These are phyloP conservation scores for Dicyrtomina minuta DNA, from an alignment of 2,888 invertebrate species.

Conservation along the genomic window DNA sequence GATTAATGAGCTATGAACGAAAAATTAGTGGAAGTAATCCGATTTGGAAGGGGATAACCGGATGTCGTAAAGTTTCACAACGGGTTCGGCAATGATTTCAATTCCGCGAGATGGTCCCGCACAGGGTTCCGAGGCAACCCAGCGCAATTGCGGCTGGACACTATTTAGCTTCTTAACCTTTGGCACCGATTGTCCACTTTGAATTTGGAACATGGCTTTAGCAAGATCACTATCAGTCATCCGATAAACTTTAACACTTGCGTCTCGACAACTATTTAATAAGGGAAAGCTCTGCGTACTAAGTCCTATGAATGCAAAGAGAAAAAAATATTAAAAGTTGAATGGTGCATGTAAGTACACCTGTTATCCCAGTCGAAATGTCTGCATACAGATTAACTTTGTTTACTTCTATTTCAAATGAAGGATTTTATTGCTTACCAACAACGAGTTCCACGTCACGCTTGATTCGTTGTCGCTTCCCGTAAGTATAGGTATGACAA, in stretches of 20 bases:
- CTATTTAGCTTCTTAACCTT: neutral
- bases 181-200: neutral
- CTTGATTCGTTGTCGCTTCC: slow-evolving; percentile 15
- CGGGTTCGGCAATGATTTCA: slow-evolving; percentile 16
- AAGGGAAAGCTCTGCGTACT: slow-evolving; percentile 14
- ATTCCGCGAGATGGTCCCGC: slow-evolving; percentile 22
- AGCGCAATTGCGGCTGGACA: slow-evolving; percentile 1
- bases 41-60: slow-evolving; percentile 51
- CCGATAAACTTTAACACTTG: neutral
- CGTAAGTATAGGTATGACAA: slow-evolving; percentile 34
- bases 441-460: slow-evolving; percentile 38
- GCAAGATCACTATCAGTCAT: slow-evolving; percentile 26
- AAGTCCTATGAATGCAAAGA: slow-evolving; percentile 29
- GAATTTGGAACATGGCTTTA: neutral
- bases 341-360: too few species aligned
- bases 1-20: too few species aligned
- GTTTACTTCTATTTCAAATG: too few species aligned
- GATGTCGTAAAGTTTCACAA: slow-evolving; percentile 17
- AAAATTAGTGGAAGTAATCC: slow-evolving; percentile 4
- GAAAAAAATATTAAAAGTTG: too few species aligned
- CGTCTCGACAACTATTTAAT: slow-evolving; percentile 25
- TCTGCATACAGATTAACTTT: too few species aligned
- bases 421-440: slow-evolving; percentile 33
- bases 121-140: slow-evolving; percentile 27
- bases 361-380: too few species aligned